phyloP scores from a whole-genome alignment of 2,797 vertebrate species.

The Intellagama lesueurii region DNA sequence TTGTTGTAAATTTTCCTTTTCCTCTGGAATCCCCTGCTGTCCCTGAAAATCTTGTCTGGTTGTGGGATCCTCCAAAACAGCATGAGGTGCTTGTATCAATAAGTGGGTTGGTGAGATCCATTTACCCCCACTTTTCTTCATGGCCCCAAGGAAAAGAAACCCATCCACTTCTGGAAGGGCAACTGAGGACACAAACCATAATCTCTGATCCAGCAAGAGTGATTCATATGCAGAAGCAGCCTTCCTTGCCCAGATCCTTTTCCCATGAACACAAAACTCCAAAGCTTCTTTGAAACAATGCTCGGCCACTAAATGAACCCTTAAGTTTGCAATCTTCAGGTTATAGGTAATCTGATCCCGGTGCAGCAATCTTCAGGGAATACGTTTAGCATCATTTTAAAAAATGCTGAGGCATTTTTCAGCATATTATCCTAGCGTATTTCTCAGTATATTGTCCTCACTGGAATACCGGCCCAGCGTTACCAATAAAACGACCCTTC shows the following conservation, averaged over 20 bases:
- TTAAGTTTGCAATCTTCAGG: constrained; percentile 53
- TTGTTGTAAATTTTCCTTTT: not conserved
- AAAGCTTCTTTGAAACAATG: constrained; percentile 8
- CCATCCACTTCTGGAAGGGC: not conserved
- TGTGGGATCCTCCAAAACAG: not conserved
- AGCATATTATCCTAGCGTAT: constrained; percentile 56
- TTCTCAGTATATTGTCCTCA: constrained; percentile 62
- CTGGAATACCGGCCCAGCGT: constrained; percentile 67
- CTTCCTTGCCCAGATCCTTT: not conserved
- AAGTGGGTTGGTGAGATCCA: not conserved
- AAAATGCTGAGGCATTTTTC: constrained; percentile 68
- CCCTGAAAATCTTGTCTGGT: not conserved
- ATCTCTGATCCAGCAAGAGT: not conserved
- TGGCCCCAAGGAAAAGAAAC: not conserved
- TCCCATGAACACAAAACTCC: not conserved
- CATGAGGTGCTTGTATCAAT: not conserved
- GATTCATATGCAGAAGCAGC: not conserved
- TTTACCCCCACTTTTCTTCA: not conserved
- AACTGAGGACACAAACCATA: not conserved
- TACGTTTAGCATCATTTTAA: constrained; percentile 51
- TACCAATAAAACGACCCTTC: constrained; percentile 68
- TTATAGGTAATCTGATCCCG: constrained; percentile 50
- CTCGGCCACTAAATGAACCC: constrained; percentile 25
- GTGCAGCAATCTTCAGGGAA: constrained; percentile 39
- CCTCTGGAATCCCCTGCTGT: not conserved